phyloP scores from a whole-genome alignment of 2,888 invertebrate genomes.

The Limenitis camilla region DNA sequence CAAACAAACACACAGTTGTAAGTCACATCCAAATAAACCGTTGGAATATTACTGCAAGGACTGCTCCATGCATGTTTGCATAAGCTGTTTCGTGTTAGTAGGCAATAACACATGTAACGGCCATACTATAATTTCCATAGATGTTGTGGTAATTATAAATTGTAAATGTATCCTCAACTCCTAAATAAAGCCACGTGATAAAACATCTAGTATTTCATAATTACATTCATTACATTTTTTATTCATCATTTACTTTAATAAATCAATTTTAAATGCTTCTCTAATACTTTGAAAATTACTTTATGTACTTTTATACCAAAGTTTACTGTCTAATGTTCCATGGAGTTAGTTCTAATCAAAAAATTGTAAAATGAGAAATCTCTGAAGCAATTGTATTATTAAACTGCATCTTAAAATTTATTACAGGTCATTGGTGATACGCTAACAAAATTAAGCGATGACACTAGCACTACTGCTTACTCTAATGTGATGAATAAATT shows the following conservation, averaged over 20 bases:
- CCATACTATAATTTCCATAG: conserved; percentile 52
- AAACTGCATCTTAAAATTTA: conserved; percentile 1
- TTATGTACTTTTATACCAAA: too few relatives aligned
- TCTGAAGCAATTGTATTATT: not conserved
- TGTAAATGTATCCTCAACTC: not conserved
- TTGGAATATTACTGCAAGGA: conserved; percentile 60
- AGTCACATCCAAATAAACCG: conserved; percentile 45
- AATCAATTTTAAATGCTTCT: too few relatives aligned
- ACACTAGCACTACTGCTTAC: conserved; percentile 39
- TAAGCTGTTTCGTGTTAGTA: conserved; percentile 63
- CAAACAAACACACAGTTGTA: conserved; percentile 37
- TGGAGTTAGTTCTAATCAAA: too few relatives aligned
- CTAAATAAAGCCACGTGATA: not conserved
- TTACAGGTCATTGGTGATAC: conserved; percentile 59
- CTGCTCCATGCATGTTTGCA: conserved; percentile 54
- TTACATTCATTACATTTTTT: not conserved
- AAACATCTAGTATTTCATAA: not conserved
- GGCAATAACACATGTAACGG: conserved; percentile 62
- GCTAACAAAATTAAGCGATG: conserved; percentile 47
- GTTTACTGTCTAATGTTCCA: too few relatives aligned
- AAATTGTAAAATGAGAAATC: too few relatives aligned
- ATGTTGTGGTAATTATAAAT: conserved; percentile 51
- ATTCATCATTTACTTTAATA: too few relatives aligned
- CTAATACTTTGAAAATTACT: too few relatives aligned
- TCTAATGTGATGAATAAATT: conserved; percentile 46